These are phyloP conservation scores for Mirza zaza DNA, from an alignment of 2,113 vertebrate genomes.

Conservation along the genomic window DNA sequence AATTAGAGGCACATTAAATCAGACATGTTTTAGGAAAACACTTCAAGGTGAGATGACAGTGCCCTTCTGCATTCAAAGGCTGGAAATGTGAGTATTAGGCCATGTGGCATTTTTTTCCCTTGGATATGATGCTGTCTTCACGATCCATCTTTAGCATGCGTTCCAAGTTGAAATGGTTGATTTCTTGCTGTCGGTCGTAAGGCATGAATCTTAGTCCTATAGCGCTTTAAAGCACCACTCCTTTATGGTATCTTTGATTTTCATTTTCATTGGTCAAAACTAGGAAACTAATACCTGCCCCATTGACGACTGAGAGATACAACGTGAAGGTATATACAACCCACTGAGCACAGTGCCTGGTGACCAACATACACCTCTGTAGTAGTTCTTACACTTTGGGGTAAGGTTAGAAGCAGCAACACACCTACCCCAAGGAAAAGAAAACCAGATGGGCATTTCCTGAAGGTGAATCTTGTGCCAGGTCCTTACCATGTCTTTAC, in stretches of 20 bases:
- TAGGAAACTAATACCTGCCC: not conserved
- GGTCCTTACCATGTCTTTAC: not conserved
- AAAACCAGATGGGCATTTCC: not conserved
- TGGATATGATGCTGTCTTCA: not conserved
- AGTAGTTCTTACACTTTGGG: not conserved
- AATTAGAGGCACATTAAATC: not conserved
- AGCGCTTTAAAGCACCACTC: not conserved
- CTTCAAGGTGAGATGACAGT: not conserved
- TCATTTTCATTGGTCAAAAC: not conserved
- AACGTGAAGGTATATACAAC: not conserved
- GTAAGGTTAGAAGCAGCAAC: not conserved
- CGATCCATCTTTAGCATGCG: not conserved
- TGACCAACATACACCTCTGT: not conserved
- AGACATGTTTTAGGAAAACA: not conserved
- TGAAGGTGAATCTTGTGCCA: not conserved
- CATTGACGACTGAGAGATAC: not conserved
- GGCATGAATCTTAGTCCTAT: not conserved
- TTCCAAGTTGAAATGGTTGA: not conserved
- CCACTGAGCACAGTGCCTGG: not conserved
- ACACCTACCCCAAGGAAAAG: not conserved
- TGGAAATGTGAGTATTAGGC: not conserved
- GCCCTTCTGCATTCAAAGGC: not conserved
- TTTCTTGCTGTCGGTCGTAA: not conserved
- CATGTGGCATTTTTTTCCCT: not conserved
- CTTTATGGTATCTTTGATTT: not conserved